A percentile compares a stretch with the other conserved stretches of the same genome.
phyloP scores from a whole-genome alignment of 2,888 invertebrate genomes.

The Parascotia fuliginaria region DNA sequence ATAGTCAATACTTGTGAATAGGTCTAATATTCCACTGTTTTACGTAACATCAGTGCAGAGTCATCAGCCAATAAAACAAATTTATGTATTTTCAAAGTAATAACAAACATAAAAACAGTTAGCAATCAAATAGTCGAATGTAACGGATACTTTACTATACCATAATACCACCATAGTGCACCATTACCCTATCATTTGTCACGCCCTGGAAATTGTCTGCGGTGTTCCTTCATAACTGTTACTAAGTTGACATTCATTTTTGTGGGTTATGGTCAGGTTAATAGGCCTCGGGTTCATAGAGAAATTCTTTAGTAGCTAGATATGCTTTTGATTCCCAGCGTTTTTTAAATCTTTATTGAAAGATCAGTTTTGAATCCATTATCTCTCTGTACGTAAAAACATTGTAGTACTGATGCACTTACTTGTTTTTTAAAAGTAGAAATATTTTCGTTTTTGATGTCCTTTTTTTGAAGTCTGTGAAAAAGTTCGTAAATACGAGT shows the following conservation, averaged over 20 bases:
- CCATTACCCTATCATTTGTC: constrained; percentile 56
- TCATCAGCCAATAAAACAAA: no score
- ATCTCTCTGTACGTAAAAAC: no score
- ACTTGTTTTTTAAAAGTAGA: no score
- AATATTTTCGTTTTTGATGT: no score
- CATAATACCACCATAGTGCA: constrained; percentile 33
- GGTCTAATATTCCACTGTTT: no score
- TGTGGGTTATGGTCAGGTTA: constrained; percentile 40
- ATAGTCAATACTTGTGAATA: no score
- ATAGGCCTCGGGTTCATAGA: constrained; percentile 26
- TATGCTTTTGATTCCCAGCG: neutral
- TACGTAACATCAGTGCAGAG: no score
- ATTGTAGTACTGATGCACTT: no score
- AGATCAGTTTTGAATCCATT: neutral
- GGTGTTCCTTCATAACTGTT: constrained; percentile 48
- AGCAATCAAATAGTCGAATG: constrained; percentile 35
- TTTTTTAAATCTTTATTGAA: neutral
- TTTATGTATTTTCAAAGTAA: neutral
- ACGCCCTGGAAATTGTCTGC: constrained; percentile 63
- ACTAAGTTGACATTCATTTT: constrained; percentile 37
- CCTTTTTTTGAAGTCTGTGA: no score
- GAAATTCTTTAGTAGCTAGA: constrained; percentile 2
- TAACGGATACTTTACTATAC: constrained; percentile 37
- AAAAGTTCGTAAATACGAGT: no score
- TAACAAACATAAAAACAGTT: constrained; percentile 27